Conservation (phyloP, 2,888 invertebrate species). For the Lutraria lutraria region DNA sequence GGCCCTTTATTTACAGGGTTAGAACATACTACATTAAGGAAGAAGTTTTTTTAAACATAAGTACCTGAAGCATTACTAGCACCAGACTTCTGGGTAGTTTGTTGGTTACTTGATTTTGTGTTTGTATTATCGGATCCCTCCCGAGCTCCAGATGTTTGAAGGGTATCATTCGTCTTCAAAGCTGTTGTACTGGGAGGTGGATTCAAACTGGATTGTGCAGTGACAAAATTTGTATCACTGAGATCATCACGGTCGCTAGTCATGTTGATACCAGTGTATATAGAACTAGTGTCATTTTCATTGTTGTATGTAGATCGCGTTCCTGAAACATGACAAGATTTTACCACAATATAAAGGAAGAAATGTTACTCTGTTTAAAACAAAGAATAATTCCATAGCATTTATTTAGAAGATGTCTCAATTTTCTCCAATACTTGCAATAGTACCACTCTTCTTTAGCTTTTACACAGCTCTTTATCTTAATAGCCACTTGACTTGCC, state of each 20-base stretch:
- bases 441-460: no score
- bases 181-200: neutral
- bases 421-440: no score
- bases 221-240: neutral
- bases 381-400: neutral
- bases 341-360: neutral
- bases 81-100: neutral
- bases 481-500: neutral
- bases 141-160: neutral
- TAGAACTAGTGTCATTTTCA: neutral
- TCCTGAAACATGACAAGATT: neutral
- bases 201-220: neutral
- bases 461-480: no score
- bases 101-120: neutral
- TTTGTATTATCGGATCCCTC: neutral
- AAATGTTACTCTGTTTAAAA: neutral
- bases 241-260: neutral
- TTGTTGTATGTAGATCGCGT: neutral
- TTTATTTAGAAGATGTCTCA: no score
- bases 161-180: neutral
- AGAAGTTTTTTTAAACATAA: neutral
- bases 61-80: neutral
- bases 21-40: no score
- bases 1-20: no score
- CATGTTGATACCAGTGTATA: constrained; percentile 11